Evolutionary conservation across 2,113 vertebrate genomes (phyloP), one percentile per base, ranked within the genome.

Genomic region (Siniperca chuatsi): DNA sequence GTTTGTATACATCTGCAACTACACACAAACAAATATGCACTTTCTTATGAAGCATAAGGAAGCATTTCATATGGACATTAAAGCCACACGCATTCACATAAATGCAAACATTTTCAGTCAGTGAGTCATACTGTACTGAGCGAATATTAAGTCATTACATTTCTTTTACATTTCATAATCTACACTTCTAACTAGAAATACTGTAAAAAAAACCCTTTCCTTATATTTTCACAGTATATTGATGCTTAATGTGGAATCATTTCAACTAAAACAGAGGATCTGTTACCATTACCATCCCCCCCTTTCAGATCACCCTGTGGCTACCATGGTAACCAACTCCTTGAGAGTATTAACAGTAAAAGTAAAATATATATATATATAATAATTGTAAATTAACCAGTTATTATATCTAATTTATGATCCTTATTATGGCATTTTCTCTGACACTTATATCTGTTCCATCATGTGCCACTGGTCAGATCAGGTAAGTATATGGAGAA

Each of bases 251-350:
- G 58, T 87, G 20, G 52, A 48, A 79, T 81, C 20, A 57, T 54
- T 48, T 79, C 37, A 69, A 16, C 42, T 68, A 20, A 78, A 70
- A 73, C 6, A 18, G 57, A 67, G 37, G 16, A 64, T 73, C 11
- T 78, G 62, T 29, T 29, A 29, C 29, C 29, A 69, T 46, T 46
- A 81, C 40, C 50, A 58, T 48, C 50, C 65, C 54, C 67, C 67
- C 80, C 8, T 70, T 81, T 79, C 57, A 86, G 68, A 76, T 76
- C 37, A 52, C 55, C 37, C 44, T n/a, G 35, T 68, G 75, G 88
- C 87, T 94, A 70, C 89, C 90, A 89, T 92, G 76, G 88, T 42
- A 92, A 89, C 90, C 68, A 42, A 65, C 75, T 75, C 75, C 65
- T 87, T 89, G 23, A 82, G 67, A 88, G 62, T 68, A 76, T 52